Conservation (phyloP, 2,888 invertebrate species). For the Ypsolopha scabrella region DNA sequence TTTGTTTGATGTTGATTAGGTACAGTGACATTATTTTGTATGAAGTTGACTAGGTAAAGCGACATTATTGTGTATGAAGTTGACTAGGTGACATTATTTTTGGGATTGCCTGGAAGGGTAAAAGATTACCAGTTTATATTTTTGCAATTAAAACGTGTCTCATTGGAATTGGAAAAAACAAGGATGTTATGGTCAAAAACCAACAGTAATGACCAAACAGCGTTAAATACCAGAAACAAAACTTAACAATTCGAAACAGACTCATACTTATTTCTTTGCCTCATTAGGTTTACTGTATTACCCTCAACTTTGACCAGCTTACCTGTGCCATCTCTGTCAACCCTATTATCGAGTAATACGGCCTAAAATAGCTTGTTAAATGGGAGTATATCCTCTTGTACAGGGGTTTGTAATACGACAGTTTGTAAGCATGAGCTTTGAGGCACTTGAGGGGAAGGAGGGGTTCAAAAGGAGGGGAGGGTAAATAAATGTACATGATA, state of each 20-base stretch:
- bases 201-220: background rate
- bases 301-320: background rate
- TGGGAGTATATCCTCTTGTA: slow-evolving; percentile 27
- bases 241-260: slow-evolving; percentile 1
- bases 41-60: no score
- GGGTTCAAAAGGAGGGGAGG: slow-evolving; percentile 20
- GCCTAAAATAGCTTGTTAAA: slow-evolving; percentile 8
- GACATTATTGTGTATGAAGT: no score
- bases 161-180: no score
- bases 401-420: slow-evolving; percentile 63
- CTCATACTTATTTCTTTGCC: background rate
- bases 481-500: background rate
- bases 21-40: no score
- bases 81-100: no score
- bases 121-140: no score
- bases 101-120: no score
- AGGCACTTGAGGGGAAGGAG: slow-evolving; percentile 26
- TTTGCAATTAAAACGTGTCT: no score
- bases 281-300: slow-evolving; percentile 3
- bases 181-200: background rate
- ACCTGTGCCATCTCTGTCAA: background rate
- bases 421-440: slow-evolving; percentile 68
- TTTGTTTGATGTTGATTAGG: no score
- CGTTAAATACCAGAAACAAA: slow-evolving; percentile 1
- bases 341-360: slow-evolving; percentile 2